These are phyloP conservation scores for Mormoops blainvillei DNA, from an alignment of 2,113 vertebrate genomes.

Conservation along the genomic window DNA sequence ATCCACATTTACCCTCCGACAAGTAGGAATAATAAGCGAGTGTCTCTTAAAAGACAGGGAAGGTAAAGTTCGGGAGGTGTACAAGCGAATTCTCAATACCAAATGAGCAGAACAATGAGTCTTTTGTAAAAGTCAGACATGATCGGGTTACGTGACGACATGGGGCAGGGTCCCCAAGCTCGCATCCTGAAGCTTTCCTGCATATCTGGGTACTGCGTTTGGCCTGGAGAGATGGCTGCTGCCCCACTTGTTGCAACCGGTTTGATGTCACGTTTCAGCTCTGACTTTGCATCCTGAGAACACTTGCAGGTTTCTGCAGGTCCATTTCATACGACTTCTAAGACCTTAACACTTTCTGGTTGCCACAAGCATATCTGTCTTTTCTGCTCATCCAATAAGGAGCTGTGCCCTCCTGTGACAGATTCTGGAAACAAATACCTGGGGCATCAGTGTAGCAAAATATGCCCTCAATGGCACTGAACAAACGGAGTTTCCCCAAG, in stretches of 20 bases:
- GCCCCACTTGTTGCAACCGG: constrained; percentile 79
- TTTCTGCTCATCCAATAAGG: constrained; percentile 74
- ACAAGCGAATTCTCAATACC: constrained; percentile 92
- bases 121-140: constrained; percentile 96
- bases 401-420: constrained; percentile 73
- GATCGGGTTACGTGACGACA: constrained; percentile 95
- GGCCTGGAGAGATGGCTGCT: constrained; percentile 85
- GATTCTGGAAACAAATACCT: constrained; percentile 68
- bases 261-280: constrained; percentile 87
- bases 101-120: constrained; percentile 96
- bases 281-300: constrained; percentile 81
- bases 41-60: constrained; percentile 92
- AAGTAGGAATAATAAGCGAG: constrained; percentile 92
- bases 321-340: constrained; percentile 74
- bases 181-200: constrained; percentile 87
- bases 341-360: constrained; percentile 72
- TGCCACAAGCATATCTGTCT: constrained; percentile 74
- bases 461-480: constrained; percentile 68
- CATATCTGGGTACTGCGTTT: constrained; percentile 79
- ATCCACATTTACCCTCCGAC: constrained; percentile 91
- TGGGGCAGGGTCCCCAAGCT: constrained; percentile 90
- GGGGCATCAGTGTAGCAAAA: constrained; percentile 70
- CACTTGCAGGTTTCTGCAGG: constrained; percentile 76
- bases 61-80: constrained; percentile 92
- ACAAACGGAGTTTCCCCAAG: constrained; percentile 72